These are phyloP conservation scores for Seriola dumerili DNA, from an alignment of 2,113 vertebrate species.

Conservation along the genomic window DNA sequence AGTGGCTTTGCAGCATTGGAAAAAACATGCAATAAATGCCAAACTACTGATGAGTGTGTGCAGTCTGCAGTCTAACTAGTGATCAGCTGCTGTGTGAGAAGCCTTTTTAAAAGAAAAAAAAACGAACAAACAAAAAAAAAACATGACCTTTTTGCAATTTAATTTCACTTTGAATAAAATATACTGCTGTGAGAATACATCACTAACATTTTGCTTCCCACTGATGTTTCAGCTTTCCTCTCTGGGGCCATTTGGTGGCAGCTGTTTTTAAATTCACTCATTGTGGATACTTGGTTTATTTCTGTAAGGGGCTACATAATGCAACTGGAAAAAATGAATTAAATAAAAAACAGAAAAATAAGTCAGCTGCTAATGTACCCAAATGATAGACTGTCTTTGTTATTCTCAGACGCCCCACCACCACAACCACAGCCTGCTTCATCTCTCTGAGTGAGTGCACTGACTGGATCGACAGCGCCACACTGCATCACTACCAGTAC, in stretches of 20 bases:
- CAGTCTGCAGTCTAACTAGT: neutral
- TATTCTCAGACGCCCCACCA: too few species aligned
- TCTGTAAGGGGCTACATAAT: constrained; percentile 14
- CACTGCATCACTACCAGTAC: neutral
- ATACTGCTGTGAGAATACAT: constrained; percentile 39
- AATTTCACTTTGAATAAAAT: constrained; percentile 42
- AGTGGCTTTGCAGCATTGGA: neutral
- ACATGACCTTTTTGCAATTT: constrained; percentile 34
- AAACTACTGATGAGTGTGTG: neutral
- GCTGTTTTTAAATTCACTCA: constrained; percentile 35
- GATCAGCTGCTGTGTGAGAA: neutral
- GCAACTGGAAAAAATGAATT: neutral
- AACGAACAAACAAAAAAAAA: neutral
- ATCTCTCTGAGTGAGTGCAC: constrained; percentile 43
- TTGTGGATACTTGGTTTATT: constrained; percentile 35
- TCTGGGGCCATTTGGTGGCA: constrained; percentile 15
- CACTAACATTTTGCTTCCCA: constrained; percentile 20
- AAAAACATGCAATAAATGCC: neutral
- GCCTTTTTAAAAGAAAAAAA: too few species aligned
- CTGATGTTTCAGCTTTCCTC: neutral
- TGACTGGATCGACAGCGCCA: neutral
- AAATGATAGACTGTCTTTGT: too few species aligned
- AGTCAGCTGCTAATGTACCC: constrained; percentile 30
- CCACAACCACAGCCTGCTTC: neutral
- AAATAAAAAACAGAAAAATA: constrained; percentile 21